phyloP scores from a whole-genome alignment of 1,140 invertebrate genomes.

The Homalodisca vitripennis region DNA sequence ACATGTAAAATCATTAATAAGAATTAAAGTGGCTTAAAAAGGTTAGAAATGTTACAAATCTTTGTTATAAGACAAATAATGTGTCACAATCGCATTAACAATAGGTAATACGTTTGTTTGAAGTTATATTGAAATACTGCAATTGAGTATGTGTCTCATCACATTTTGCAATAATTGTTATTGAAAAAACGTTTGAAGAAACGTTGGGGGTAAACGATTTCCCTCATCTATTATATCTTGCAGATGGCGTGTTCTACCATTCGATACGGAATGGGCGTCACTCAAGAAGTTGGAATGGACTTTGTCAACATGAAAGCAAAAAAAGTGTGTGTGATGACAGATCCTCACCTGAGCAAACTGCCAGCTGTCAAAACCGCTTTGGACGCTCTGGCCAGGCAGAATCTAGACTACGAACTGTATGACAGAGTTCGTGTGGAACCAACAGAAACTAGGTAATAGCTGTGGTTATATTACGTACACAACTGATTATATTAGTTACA shows the following conservation, averaged over 20 bases:
- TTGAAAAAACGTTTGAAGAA: too few relatives aligned
- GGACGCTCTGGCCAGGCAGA: slow-evolving; percentile 69
- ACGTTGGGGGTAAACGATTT: not conserved
- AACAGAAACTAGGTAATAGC: slow-evolving; percentile 76
- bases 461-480: too few relatives aligned
- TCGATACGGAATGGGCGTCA: slow-evolving; percentile 83
- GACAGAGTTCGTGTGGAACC: slow-evolving; percentile 83
- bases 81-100: not conserved
- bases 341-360: slow-evolving; percentile 66
- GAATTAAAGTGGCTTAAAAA: too few relatives aligned
- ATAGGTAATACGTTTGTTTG: not conserved
- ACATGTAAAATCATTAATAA: too few relatives aligned
- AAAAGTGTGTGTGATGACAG: slow-evolving; percentile 83
- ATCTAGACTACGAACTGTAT: slow-evolving; percentile 74
- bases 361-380: slow-evolving; percentile 67
- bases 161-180: not conserved
- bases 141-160: not conserved
- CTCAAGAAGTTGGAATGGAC: slow-evolving; percentile 81
- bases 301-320: slow-evolving; percentile 74
- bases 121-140: not conserved
- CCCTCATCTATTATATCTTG: slow-evolving; percentile 41
- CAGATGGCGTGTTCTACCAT: slow-evolving; percentile 87
- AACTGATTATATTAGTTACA: too few relatives aligned
- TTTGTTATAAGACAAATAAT: not conserved
- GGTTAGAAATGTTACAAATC: not conserved